A percentile compares a stretch with the other conserved stretches of the same genome.
Conservation (phyloP, 2,797 vertebrate genomes). For the Coendou prehensilis region DNA sequence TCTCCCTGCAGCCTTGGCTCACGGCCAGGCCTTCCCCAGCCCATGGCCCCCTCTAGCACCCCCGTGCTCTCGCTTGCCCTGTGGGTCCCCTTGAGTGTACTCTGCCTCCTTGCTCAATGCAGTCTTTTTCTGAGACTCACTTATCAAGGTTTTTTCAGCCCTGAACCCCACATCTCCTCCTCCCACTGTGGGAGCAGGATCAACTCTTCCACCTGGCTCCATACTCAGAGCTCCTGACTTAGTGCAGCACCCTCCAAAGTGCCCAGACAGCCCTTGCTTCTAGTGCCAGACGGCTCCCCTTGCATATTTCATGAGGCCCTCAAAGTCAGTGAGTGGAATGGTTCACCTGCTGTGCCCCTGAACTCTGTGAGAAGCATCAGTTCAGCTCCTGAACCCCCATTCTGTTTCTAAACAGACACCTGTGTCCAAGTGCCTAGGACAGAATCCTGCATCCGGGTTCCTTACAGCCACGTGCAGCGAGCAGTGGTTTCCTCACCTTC, state of each 20-base stretch:
- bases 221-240: neutral
- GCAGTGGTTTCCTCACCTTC: neutral
- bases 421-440: neutral
- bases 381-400: neutral
- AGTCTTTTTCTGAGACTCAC: no score
- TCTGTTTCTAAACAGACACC: neutral
- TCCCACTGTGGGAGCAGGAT: neutral
- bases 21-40: neutral
- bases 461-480: neutral
- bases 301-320: neutral
- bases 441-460: neutral
- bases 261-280: neutral
- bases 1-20: rapidly evolving
- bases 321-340: neutral
- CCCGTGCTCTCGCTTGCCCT: no score
- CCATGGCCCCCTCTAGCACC: rapidly evolving
- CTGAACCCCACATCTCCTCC: neutral
- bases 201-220: neutral
- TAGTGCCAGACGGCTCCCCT: neutral
- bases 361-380: neutral
- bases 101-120: neutral
- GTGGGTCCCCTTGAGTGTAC: rapidly evolving
- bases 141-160: neutral
- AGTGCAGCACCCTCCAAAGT: neutral
- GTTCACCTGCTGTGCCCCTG: neutral